A percentile compares a stretch with the other conserved stretches of the same genome.
Evolutionary conservation across 2,113 vertebrate species (phyloP).

Genomic region (Lonchura striata): DNA sequence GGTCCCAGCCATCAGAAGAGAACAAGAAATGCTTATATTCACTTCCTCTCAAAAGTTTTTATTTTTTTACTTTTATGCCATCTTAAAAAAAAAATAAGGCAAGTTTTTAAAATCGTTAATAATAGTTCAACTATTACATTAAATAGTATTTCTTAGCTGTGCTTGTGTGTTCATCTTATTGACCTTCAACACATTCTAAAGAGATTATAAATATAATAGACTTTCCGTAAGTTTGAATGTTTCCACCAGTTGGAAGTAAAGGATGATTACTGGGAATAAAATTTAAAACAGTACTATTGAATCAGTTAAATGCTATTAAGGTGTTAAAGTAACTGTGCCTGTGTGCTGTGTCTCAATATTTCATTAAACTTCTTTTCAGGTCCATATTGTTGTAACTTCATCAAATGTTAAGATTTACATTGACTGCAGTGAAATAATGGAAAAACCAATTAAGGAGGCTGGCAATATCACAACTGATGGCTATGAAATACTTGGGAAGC

Average conservation of each 20-base stretch:
- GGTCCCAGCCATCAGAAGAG: neutral
- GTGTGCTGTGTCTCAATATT: neutral
- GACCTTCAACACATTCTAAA: neutral
- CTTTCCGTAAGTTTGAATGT: neutral
- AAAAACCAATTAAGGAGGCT: conserved; percentile 85
- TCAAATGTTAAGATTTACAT: conserved; percentile 87
- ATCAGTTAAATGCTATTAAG: neutral
- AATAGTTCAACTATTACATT: neutral
- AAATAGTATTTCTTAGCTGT: neutral
- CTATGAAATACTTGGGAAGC: conserved; percentile 94
- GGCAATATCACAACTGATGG: conserved; percentile 90
- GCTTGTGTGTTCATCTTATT: neutral
- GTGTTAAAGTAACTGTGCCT: neutral
- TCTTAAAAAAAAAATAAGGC: neutral
- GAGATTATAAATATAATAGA: neutral
- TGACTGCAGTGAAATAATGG: conserved; percentile 89
- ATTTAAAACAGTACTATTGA: neutral
- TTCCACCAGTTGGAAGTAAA: neutral
- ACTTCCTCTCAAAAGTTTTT: neutral
- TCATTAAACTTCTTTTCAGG: conserved; percentile 62
- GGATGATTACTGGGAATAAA: neutral
- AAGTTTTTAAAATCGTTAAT: neutral
- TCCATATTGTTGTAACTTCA: conserved; percentile 91
- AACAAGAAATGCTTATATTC: neutral
- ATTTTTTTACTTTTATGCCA: neutral